Conservation (phyloP, 2,113 vertebrate genomes). For the Excalfactoria chinensis region DNA sequence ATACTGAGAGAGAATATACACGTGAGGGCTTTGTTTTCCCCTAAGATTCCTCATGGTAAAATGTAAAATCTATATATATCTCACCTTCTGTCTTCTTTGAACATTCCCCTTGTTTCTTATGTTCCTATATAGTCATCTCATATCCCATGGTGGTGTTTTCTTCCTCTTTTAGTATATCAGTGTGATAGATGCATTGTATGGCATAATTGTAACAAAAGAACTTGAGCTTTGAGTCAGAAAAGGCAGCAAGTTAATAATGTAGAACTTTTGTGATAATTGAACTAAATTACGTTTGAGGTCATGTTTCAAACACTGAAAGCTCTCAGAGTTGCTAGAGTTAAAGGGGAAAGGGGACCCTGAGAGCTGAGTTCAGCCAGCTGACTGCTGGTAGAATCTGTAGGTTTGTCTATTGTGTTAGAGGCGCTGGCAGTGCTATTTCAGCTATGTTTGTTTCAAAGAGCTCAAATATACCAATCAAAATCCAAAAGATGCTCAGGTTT, state of each 20-base stretch:
- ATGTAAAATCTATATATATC: rapidly evolving
- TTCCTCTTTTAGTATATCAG: background rate
- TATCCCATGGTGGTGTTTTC: background rate
- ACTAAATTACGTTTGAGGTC: background rate
- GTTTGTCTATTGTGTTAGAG: background rate
- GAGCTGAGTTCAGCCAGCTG: background rate
- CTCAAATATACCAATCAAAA: background rate
- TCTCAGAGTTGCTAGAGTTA: background rate
- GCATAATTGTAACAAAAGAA: background rate
- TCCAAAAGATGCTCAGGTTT: background rate
- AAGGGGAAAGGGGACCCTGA: background rate
- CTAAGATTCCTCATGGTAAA: background rate
- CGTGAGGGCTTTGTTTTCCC: background rate
- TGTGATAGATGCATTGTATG: background rate
- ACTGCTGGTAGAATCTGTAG: background rate
- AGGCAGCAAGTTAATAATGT: background rate
- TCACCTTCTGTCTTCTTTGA: background rate
- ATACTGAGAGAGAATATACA: background rate
- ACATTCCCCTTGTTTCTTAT: background rate
- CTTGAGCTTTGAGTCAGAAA: background rate
- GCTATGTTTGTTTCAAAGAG: background rate
- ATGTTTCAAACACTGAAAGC: background rate
- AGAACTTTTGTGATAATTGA: background rate
- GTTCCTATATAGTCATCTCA: background rate
- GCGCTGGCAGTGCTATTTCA: background rate